A percentile compares a stretch with the other conserved stretches of the same genome.
phyloP scores from a whole-genome alignment of 2,113 vertebrate species.

The Psophia crepitans region DNA sequence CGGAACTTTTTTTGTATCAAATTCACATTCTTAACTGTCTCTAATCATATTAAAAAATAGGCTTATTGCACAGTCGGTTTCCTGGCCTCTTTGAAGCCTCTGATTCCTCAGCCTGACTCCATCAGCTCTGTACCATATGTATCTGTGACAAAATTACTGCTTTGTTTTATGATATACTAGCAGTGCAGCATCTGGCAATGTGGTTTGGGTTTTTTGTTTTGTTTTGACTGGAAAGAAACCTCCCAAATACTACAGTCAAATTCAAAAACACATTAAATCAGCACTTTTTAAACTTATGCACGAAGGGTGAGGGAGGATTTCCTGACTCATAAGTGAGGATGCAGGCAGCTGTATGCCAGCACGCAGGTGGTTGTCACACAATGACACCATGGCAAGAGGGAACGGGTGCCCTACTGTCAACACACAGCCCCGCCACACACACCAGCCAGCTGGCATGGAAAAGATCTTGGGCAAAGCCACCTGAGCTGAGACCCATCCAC shows the following conservation, averaged over 20 bases:
- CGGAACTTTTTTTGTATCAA: not conserved
- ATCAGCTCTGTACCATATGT: not conserved
- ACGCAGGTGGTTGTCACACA: not conserved
- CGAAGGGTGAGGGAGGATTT: not conserved
- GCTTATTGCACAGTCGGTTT: not conserved
- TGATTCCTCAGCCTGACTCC: not conserved
- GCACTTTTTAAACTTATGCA: not conserved
- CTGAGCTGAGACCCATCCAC: rapidly evolving
- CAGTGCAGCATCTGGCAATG: slow-evolving; percentile 23
- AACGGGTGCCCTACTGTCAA: not conserved
- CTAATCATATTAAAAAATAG: not conserved
- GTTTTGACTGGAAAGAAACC: slow-evolving; percentile 47
- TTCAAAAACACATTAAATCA: slow-evolving; percentile 8
- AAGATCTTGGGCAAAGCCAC: not conserved
- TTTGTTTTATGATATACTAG: slow-evolving; percentile 9
- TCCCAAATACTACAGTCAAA: slow-evolving; percentile 3
- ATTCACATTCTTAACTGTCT: not conserved
- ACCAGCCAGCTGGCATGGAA: rapidly evolving
- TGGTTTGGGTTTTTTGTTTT: slow-evolving; percentile 5
- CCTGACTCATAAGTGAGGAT: not conserved
- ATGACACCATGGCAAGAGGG: not conserved
- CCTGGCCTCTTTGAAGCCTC: not conserved
- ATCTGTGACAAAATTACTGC: slow-evolving; percentile 41
- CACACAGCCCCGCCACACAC: not conserved
- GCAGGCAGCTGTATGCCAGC: not conserved